phyloP scores from a whole-genome alignment of 2,113 vertebrate species.

The Labrus mixtus region DNA sequence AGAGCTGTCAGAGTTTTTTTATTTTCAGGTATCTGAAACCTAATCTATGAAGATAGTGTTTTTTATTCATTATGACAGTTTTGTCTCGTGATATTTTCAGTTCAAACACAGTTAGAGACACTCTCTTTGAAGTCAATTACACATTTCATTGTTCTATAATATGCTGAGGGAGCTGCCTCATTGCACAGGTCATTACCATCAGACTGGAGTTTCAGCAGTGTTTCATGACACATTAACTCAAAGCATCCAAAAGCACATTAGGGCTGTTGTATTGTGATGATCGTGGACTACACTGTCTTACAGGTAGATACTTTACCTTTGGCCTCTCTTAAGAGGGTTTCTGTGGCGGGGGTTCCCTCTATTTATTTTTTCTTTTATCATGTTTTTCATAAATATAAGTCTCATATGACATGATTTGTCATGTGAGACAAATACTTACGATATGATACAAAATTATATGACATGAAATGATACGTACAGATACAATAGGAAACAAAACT shows the following conservation, averaged over 20 bases:
- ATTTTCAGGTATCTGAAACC: not conserved
- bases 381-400: too few relatives aligned
- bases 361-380: too few relatives aligned
- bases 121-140: not conserved
- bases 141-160: not conserved
- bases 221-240: not conserved
- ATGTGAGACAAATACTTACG: too few relatives aligned
- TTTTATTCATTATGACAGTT: not conserved
- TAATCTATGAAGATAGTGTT: too few relatives aligned
- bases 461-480: too few relatives aligned
- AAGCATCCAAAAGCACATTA: not conserved
- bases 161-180: not conserved
- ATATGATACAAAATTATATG: too few relatives aligned
- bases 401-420: too few relatives aligned
- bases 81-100: not conserved
- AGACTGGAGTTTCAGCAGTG: not conserved
- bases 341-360: too few relatives aligned
- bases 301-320: too few relatives aligned
- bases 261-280: too few relatives aligned
- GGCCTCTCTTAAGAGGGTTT: too few relatives aligned
- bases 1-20: not conserved
- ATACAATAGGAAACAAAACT: too few relatives aligned
- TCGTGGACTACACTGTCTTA: not conserved
- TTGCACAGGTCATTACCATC: not conserved
- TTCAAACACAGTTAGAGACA: not conserved